A percentile compares a stretch with the other conserved stretches of the same genome.
Evolutionary conservation across 2,888 invertebrate species (phyloP).

Genomic region (Drosophila hamatofila): DNA sequence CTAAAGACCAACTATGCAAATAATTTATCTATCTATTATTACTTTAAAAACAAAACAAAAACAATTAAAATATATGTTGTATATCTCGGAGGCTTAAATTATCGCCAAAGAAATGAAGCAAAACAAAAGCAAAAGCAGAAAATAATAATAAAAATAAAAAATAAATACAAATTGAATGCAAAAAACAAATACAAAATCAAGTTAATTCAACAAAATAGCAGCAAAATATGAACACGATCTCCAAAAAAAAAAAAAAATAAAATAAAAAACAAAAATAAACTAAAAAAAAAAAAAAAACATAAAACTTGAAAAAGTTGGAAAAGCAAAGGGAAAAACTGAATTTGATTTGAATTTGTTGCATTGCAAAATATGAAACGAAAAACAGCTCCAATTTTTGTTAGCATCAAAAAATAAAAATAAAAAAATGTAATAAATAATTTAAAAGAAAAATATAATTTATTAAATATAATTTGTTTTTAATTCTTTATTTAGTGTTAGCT

Average conservation of each 20-base stretch:
- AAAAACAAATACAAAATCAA: slow-evolving; percentile 44
- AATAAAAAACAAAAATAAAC: slow-evolving; percentile 27
- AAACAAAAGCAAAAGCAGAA: slow-evolving; percentile 39
- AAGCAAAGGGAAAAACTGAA: slow-evolving; percentile 31
- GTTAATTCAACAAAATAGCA: slow-evolving; percentile 15
- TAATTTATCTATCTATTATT: slow-evolving; percentile 68
- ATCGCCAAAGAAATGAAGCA: slow-evolving; percentile 83
- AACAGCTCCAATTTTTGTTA: slow-evolving; percentile 35
- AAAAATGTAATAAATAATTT: slow-evolving; percentile 41
- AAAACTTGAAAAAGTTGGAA: slow-evolving; percentile 46
- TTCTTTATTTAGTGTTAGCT: slow-evolving; percentile 84
- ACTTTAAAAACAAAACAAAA: slow-evolving; percentile 27
- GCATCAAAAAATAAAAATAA: slow-evolving; percentile 10
- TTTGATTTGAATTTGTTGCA: slow-evolving; percentile 50
- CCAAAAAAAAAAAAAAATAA: slow-evolving; percentile 48
- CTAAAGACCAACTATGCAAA: slow-evolving; percentile 50
- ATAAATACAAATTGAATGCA: slow-evolving; percentile 25
- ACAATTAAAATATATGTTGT: slow-evolving; percentile 73
- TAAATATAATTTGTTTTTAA: slow-evolving; percentile 79
- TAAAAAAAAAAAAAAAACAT: slow-evolving; percentile 3
- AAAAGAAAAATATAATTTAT: slow-evolving; percentile 68
- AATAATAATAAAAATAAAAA: slow-evolving; percentile 30
- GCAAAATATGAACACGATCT: slow-evolving; percentile 65
- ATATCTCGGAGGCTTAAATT: slow-evolving; percentile 84
- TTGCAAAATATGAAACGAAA: slow-evolving; percentile 19